Conservation (phyloP, 2,797 vertebrate genomes). For the Chaunax sp. region DNA sequence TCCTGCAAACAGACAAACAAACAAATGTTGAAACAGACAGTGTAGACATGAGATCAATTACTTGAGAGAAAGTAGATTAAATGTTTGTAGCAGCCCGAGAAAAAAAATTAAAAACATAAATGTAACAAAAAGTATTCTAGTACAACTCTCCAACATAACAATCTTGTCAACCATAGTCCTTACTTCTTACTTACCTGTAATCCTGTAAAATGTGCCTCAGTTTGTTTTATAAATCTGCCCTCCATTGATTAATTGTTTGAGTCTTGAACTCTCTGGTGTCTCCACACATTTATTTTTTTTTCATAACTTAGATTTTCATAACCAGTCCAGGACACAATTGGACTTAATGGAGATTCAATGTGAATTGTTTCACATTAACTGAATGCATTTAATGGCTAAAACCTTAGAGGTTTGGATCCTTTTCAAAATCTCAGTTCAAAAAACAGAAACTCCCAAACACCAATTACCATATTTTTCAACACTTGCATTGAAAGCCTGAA, state of each 20-base stretch:
- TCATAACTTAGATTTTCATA: background rate
- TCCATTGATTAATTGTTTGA: background rate
- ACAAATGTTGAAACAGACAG: too few species aligned
- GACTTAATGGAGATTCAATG: background rate
- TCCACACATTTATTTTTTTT: background rate
- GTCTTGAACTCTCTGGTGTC: background rate
- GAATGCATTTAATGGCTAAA: background rate
- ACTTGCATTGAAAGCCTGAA: constrained; percentile 27
- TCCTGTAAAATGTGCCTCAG: background rate
- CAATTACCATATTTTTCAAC: constrained; percentile 35
- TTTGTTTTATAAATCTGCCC: background rate
- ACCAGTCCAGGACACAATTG: background rate
- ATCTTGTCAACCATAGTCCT: too few species aligned
- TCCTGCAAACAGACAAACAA: too few species aligned
- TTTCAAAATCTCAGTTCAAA: constrained; percentile 12
- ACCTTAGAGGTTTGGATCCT: constrained; percentile 25
- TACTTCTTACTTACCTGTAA: too few species aligned
- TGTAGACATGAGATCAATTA: too few species aligned
- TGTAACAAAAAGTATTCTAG: too few species aligned
- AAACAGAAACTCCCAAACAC: constrained; percentile 21
- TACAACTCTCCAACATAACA: too few species aligned
- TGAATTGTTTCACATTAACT: background rate
- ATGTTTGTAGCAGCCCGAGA: too few species aligned
- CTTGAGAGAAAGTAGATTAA: too few species aligned
- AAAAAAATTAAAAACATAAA: too few species aligned